Evolutionary conservation across 2,888 invertebrate species (phyloP), one percentile per base, ranked within the genome.

Genomic region (Cyclophora punctaria): DNA sequence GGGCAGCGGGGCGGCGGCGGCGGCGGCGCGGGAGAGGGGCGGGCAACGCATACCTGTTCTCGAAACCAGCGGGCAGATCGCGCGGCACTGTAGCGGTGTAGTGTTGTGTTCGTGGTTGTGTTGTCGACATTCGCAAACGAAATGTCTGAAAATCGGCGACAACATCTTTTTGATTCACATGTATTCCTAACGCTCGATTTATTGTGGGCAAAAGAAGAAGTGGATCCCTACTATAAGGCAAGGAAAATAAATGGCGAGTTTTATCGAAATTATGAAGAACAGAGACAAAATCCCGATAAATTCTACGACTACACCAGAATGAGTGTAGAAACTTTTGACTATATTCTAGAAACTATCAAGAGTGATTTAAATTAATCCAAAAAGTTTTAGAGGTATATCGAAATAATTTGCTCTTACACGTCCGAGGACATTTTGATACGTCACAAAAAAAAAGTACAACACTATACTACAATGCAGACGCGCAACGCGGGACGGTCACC

Each of bases 241-340:
- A 55, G 48, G 43, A 51, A 49, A 53, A 52, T 49, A 51, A 54
- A 56, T 41, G 51, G 54, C 50, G 50, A 59, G 41, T 55, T 59
- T 56, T 54, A 57, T 55, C 49, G 52, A 50, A 56, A 57, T 54
- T 56, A 56, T 56, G 51, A 58, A 58, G 56, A 58, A 56, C 51
- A 56, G 46, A 54, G 57, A 55, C 53, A 59, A 57, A 35, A 40
- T 57, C 37, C 37, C 37, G 37, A 37, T 20, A 58, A 56, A 54
- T 58, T 59, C 50, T 57, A 61, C 55, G 53, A 56, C 47, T 59
- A 58, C 56, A 59, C 59, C 46, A 59, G 57, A 56, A 60, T 59
- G 59, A 55, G 59, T 57, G 48, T 57, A 45, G 55, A 58, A 52
- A 57, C 57, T 47, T 56, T 61, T 53, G 61, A 59, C 47, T 59